These are phyloP conservation scores for Lepidochitona cinerea DNA, from an alignment of 2,888 invertebrate species.

Conservation along the genomic window DNA sequence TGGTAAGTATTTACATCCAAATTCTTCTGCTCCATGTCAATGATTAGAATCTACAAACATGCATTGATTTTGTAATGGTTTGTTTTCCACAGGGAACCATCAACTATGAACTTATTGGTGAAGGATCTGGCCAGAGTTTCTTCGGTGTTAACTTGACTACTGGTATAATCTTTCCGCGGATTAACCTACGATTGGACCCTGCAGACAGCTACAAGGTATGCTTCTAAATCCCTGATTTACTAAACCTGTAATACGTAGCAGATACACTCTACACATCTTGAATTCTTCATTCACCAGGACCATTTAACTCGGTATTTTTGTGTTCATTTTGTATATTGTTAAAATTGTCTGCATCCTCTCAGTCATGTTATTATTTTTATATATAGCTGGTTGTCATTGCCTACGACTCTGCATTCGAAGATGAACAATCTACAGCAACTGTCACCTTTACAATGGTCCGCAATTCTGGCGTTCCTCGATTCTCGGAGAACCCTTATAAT, in stretches of 20 bases:
- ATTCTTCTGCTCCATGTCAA: too few relatives aligned
- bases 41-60: too few relatives aligned
- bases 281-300: too few relatives aligned
- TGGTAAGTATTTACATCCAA: slow-evolving; percentile 39
- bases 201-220: slow-evolving; percentile 51
- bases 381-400: slow-evolving; percentile 30
- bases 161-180: slow-evolving; percentile 49
- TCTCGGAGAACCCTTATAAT: neutral
- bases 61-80: too few relatives aligned
- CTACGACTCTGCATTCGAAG: slow-evolving; percentile 23
- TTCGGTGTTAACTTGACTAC: slow-evolving; percentile 45
- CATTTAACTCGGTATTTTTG: too few relatives aligned
- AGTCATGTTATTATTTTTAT: neutral
- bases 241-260: too few relatives aligned
- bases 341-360: too few relatives aligned
- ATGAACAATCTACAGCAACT: neutral
- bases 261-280: too few relatives aligned
- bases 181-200: slow-evolving; percentile 41
- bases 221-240: too few relatives aligned
- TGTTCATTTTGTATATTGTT: too few relatives aligned
- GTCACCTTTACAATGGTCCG: neutral
- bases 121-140: slow-evolving; percentile 56
- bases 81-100: slow-evolving; percentile 36
- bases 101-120: slow-evolving; percentile 50
- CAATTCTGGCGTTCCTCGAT: slow-evolving; percentile 1